Evolutionary conservation across 1,140 invertebrate genomes (phyloP).

Genomic region (Ericerus pela): DNA sequence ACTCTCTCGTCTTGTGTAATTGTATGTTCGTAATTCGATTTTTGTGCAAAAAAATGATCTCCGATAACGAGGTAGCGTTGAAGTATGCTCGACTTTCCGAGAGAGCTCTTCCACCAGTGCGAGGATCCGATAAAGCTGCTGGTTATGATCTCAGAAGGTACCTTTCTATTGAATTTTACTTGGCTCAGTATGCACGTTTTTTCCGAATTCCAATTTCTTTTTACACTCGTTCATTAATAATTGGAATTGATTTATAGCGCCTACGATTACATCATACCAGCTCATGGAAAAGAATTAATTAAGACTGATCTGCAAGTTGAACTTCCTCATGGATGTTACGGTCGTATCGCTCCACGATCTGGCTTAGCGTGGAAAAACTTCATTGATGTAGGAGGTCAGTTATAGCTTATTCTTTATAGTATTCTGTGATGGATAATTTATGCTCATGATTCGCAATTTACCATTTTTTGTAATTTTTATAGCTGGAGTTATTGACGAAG

Average conservation of each 20-base stretch:
- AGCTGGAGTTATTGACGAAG: conserved; percentile 87
- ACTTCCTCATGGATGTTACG: conserved; percentile 76
- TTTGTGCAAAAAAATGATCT: background rate
- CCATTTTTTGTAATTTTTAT: conserved; percentile 24
- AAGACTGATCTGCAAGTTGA: conserved; percentile 85
- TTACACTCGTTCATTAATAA: background rate
- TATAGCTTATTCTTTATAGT: background rate
- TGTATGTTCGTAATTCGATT: too few relatives aligned
- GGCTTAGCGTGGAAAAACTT: conserved; percentile 88
- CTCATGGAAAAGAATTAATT: conserved; percentile 67
- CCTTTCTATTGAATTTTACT: conserved; percentile 1
- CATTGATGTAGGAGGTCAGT: conserved; percentile 80
- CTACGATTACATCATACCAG: conserved; percentile 66
- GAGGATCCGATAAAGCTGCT: conserved; percentile 70
- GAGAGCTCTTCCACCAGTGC: conserved; percentile 62
- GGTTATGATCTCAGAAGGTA: conserved; percentile 83
- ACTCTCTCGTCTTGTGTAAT: too few relatives aligned
- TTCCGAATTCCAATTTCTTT: background rate
- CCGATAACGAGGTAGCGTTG: conserved; percentile 10
- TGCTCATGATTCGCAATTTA: background rate
- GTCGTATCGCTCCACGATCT: conserved; percentile 87
- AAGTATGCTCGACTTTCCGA: conserved; percentile 57
- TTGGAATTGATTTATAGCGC: conserved; percentile 58
- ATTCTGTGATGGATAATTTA: conserved; percentile 13
- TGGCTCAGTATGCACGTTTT: background rate